Conservation (phyloP, 35 echinoderm and acorn worm genomes). For the Ophiothrix spiculata region DNA sequence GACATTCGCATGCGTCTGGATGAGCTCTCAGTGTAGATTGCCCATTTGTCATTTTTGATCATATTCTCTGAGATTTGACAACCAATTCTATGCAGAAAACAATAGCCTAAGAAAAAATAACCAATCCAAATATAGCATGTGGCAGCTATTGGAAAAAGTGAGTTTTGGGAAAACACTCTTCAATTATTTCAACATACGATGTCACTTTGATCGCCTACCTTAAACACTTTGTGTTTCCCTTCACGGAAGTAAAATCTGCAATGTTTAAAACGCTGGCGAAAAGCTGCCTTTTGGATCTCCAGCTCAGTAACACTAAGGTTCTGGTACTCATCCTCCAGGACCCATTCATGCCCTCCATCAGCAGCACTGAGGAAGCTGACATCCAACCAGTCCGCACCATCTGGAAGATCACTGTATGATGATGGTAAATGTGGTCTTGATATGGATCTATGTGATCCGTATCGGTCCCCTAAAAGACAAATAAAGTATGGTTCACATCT, state of each 20-base stretch:
- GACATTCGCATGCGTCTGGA: too few relatives aligned
- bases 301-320: conserved; percentile 88
- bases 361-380: conserved; percentile 83
- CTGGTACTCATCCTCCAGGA: conserved; percentile 85
- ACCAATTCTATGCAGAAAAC: too few relatives aligned
- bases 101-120: too few relatives aligned
- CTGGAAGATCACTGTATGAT: conserved; percentile 32
- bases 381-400: conserved; percentile 73
- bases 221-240: conserved; percentile 67
- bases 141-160: too few relatives aligned
- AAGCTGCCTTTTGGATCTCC: conserved; percentile 86
- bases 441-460: conserved; percentile 69
- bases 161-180: too few relatives aligned
- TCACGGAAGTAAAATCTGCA: conserved; percentile 86
- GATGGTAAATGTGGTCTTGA: conserved; percentile 37
- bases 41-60: too few relatives aligned
- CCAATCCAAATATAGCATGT: too few relatives aligned
- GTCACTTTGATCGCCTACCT: too few relatives aligned
- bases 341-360: conserved; percentile 78
- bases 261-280: conserved; percentile 68
- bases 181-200: too few relatives aligned
- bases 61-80: too few relatives aligned
- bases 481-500: conserved; percentile 89
- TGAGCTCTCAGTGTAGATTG: too few relatives aligned
- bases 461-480: conserved; percentile 86